Evolutionary conservation across 2,888 invertebrate species (phyloP).

Genomic region (Lithophane socia): DNA sequence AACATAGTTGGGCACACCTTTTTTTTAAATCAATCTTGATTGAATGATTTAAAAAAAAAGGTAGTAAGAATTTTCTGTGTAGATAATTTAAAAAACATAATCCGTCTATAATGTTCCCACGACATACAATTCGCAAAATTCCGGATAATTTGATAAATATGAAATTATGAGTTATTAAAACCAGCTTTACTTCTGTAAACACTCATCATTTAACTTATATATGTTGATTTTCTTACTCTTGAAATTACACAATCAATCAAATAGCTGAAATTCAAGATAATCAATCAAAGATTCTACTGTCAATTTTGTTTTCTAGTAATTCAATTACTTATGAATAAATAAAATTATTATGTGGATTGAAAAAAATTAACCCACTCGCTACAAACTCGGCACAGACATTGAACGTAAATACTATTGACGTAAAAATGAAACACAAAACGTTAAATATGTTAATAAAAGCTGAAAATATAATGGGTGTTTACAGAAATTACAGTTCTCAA

Average conservation of each 20-base stretch:
- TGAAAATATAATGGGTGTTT: constrained; percentile 34
- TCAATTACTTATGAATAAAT: too few relatives aligned
- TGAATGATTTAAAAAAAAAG: not conserved
- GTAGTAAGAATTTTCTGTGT: not conserved
- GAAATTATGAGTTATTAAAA: too few relatives aligned
- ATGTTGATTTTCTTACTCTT: not conserved
- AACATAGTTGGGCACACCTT: too few relatives aligned
- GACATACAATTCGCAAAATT: too few relatives aligned
- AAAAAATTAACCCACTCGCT: not conserved
- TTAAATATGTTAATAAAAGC: constrained; percentile 10
- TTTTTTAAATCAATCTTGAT: too few relatives aligned
- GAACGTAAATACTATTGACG: not conserved
- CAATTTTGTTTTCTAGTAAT: not conserved
- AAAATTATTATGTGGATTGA: not conserved
- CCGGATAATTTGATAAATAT: too few relatives aligned
- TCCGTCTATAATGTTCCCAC: not conserved
- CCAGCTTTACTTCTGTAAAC: too few relatives aligned
- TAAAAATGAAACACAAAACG: not conserved
- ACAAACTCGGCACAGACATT: not conserved
- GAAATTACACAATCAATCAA: not conserved
- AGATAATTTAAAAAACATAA: too few relatives aligned
- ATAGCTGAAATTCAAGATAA: not conserved
- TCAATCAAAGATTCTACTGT: not conserved
- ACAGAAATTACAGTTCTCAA: constrained; percentile 18
- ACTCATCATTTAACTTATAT: not conserved